Base-by-base conservation (phyloP, 2,888 invertebrate species). In the Calliopum simillimum region DNA sequence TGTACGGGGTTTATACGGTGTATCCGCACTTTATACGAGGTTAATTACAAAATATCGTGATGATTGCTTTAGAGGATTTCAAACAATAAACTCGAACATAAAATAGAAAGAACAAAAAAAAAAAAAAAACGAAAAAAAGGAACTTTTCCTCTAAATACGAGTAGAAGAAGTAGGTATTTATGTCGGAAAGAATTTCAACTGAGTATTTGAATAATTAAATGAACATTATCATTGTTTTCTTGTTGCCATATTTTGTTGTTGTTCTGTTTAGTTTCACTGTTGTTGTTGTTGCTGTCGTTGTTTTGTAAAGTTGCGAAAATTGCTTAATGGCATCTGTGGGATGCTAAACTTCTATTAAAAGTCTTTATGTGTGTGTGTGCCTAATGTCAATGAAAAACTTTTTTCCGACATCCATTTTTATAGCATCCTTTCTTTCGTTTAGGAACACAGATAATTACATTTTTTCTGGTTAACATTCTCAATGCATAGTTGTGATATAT, bases 1-100 rank as follows among this genome's bases (percentile, higher is more conserved):
- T 33, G 44, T n/a, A n/a, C n/a, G n/a, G n/a, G n/a, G n/a, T 21
- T 67, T 23, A 13, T 43, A 49, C 74, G 75, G n/a, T 77, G 77
- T 70, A 65, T 79, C 76, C 73, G 69, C 76, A 73, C 77, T 79
- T 81, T 79, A 74, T 11, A 76, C 72, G 72, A 74, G 76, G 76
- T 77, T 81, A 81, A 81, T 81, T 81, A 78, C 78, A 75, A 70
- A 78, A 80, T 80, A 79, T 79, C 77, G 77, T 79, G 77, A 79
- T 79, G 81, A 81, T 80, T 75, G 79, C 79, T 76, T 77, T 75
- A 78, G 77, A 76, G 74, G 70, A 53, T 33, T 80, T 79, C 77
- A 68, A 76, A 74, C 76, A 76, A 79, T 79, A 77, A 72, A 76
- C 47, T 73, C 14, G 59, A 56, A 23, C 14, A 61, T n/a, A n/a